Percentiles rank a stretch among this genome's conserved stretches.
Conservation (phyloP, 2,888 invertebrate genomes). For the Xestia xanthographa region DNA sequence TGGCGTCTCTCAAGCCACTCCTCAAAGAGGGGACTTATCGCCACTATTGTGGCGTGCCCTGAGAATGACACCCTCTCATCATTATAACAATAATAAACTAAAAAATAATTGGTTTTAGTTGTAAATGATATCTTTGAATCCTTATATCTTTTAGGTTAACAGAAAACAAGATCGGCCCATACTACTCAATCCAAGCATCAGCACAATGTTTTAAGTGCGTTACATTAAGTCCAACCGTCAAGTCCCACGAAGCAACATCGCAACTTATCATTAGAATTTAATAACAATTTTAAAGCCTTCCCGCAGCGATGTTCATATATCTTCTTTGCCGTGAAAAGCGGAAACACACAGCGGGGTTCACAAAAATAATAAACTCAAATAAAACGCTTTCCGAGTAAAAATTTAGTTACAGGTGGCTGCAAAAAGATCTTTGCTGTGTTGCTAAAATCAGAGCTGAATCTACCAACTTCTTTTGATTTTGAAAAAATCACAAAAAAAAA, state of each 20-base stretch:
- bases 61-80: no score
- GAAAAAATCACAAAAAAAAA: background rate
- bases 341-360: background rate
- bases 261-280: constrained; percentile 11
- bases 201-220: no score
- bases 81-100: no score
- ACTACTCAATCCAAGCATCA: no score
- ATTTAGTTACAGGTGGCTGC: background rate
- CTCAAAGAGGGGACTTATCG: no score
- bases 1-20: no score
- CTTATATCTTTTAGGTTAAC: background rate
- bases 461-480: background rate
- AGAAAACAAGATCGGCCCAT: background rate
- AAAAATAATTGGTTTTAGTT: no score
- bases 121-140: background rate
- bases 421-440: background rate
- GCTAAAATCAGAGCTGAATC: background rate
- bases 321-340: background rate
- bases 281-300: background rate
- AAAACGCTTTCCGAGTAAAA: background rate
- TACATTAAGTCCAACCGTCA: no score
- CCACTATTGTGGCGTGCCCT: no score
- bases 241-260: background rate
- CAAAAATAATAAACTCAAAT: background rate
- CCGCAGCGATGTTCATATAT: background rate